A percentile compares a stretch with the other conserved stretches of the same genome.
Evolutionary conservation across 1,140 invertebrate species (phyloP).

Genomic region (Sminthurides bifidus): DNA sequence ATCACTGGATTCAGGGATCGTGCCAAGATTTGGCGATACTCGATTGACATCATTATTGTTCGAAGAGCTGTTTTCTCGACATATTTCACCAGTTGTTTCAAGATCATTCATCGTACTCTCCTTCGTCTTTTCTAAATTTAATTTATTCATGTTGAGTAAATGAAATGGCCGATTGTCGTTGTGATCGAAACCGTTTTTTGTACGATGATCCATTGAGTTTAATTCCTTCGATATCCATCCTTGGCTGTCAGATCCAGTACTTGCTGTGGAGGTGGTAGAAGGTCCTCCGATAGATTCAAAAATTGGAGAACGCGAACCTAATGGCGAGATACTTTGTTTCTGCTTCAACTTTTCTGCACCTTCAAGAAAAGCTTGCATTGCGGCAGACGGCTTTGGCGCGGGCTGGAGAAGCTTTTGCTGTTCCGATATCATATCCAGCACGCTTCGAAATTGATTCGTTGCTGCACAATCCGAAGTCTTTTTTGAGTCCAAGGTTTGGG

Average conservation of each 20-base stretch:
- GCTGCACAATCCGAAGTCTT: constrained; percentile 33
- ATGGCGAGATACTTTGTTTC: constrained; percentile 10
- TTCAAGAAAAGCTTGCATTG: constrained; percentile 59
- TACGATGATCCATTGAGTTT: too few relatives aligned
- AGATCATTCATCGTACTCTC: background rate
- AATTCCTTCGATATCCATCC: too few relatives aligned
- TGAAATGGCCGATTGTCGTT: background rate
- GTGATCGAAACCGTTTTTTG: too few relatives aligned
- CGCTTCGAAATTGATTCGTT: constrained; percentile 66
- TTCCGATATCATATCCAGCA: constrained; percentile 73
- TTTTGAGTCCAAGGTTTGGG: constrained; percentile 1
- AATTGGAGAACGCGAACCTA: background rate
- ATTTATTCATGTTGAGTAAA: constrained; percentile 19
- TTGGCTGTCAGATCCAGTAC: too few relatives aligned
- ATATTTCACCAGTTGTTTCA: too few relatives aligned
- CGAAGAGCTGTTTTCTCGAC: too few relatives aligned
- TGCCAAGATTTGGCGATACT: too few relatives aligned
- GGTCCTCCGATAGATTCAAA: too few relatives aligned
- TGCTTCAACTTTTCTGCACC: constrained; percentile 40
- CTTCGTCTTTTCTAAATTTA: constrained; percentile 25
- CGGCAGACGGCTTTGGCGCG: constrained; percentile 56
- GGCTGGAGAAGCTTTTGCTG: constrained; percentile 76
- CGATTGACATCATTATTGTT: too few relatives aligned
- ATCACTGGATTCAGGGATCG: too few relatives aligned
- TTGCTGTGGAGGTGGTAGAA: too few relatives aligned